Evolutionary conservation across 2,888 invertebrate genomes (phyloP).

Genomic region (Minunthozetes semirufus): DNA sequence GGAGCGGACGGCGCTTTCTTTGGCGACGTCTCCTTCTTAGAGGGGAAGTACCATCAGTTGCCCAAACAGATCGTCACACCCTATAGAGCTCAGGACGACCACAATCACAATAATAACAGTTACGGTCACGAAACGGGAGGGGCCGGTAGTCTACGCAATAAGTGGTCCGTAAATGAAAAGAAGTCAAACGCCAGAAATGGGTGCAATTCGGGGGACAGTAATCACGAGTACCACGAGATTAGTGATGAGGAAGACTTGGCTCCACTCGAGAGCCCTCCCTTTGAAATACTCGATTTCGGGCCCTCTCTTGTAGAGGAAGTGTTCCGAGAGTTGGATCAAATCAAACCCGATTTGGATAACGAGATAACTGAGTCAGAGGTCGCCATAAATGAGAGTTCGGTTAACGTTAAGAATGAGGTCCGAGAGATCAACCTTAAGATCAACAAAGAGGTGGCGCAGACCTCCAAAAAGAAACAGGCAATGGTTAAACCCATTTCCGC

Average conservation of each 20-base stretch:
- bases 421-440: slow-evolving; percentile 53
- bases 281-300: slow-evolving; percentile 55
- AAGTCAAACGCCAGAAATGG: slow-evolving; percentile 16
- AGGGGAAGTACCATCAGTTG: slow-evolving; percentile 63
- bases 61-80: slow-evolving; percentile 55
- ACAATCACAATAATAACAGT: background rate
- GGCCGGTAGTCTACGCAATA: background rate
- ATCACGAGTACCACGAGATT: slow-evolving; percentile 75
- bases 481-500: slow-evolving; percentile 84
- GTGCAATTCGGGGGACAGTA: slow-evolving; percentile 50
- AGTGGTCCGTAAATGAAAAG: background rate
- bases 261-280: slow-evolving; percentile 51
- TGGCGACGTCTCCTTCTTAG: slow-evolving; percentile 76
- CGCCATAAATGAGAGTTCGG: slow-evolving; percentile 44
- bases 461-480: slow-evolving; percentile 53
- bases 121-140: background rate
- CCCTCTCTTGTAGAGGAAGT: slow-evolving; percentile 84
- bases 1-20: slow-evolving; percentile 95
- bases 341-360: slow-evolving; percentile 41
- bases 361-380: slow-evolving; percentile 44
- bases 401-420: slow-evolving; percentile 64
- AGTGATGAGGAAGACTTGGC: slow-evolving; percentile 63
- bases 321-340: slow-evolving; percentile 57
- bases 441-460: slow-evolving; percentile 36
- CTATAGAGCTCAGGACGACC: background rate